Conservation (phyloP, 1,140 invertebrate genomes). For the Drosophila ironensis region DNA sequence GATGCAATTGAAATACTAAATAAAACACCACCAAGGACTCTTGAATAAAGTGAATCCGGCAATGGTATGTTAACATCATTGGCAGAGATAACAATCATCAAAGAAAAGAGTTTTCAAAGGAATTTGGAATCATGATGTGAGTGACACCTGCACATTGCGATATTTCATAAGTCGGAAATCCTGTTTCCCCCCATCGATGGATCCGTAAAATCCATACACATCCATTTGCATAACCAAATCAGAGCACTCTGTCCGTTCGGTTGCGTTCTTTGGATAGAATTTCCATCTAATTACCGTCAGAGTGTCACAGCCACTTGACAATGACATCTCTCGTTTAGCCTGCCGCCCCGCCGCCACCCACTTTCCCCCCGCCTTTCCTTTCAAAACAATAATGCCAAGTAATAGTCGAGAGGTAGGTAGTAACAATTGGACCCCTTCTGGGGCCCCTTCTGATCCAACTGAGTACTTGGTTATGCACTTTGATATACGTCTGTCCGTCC, state of each 20-base stretch:
- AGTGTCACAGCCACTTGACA: slow-evolving; percentile 48
- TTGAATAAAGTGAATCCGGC: too few relatives aligned
- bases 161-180: neutral
- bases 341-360: neutral
- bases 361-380: neutral
- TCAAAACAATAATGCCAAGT: slow-evolving; percentile 20
- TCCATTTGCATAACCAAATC: slow-evolving; percentile 28
- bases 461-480: slow-evolving; percentile 47
- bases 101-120: too few relatives aligned
- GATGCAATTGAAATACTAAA: too few relatives aligned
- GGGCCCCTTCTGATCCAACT: neutral
- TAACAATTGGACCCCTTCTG: slow-evolving; percentile 12
- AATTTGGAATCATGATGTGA: too few relatives aligned
- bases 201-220: slow-evolving; percentile 15
- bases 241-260: neutral
- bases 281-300: slow-evolving; percentile 48
- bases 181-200: neutral
- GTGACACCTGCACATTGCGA: too few relatives aligned
- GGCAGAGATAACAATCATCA: too few relatives aligned
- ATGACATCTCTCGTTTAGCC: slow-evolving; percentile 31
- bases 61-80: too few relatives aligned
- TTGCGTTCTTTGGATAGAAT: slow-evolving; percentile 19
- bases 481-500: slow-evolving; percentile 47
- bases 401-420: slow-evolving; percentile 17
- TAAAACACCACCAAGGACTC: too few relatives aligned